These are phyloP conservation scores for Microplitis demolitor DNA, from an alignment of 1,140 invertebrate genomes.

Conservation along the genomic window DNA sequence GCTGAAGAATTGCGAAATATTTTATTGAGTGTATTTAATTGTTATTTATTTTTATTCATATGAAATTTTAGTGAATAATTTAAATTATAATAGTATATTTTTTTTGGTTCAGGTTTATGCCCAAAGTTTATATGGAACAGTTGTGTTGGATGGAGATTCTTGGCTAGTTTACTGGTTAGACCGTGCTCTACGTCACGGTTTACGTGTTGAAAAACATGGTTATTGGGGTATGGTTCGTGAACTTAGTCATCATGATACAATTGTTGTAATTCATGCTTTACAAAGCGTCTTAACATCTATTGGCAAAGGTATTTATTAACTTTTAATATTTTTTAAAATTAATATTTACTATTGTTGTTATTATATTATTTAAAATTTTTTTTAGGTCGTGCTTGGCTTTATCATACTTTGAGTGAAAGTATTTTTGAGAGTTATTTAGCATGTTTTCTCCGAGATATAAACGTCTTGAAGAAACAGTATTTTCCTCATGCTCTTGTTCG, in stretches of 20 bases:
- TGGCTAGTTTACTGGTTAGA: slow-evolving; percentile 62
- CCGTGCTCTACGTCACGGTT: slow-evolving; percentile 56
- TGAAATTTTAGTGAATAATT: too few relatives aligned
- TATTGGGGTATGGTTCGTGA: slow-evolving; percentile 66
- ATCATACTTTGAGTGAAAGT: slow-evolving; percentile 60
- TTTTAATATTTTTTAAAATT: too few relatives aligned
- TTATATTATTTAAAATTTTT: slow-evolving; percentile 1
- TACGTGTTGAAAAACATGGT: slow-evolving; percentile 59
- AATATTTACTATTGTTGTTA: too few relatives aligned
- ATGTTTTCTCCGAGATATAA: slow-evolving; percentile 54
- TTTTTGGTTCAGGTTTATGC: slow-evolving; percentile 48
- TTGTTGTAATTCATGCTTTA: slow-evolving; percentile 58
- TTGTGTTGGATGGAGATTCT: slow-evolving; percentile 58
- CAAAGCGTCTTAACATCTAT: slow-evolving; percentile 59
- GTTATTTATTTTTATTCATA: not conserved
- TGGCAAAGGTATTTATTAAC: slow-evolving; percentile 54
- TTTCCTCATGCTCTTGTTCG: slow-evolving; percentile 58
- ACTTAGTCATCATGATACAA: slow-evolving; percentile 63
- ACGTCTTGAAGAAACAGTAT: slow-evolving; percentile 57
- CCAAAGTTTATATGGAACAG: slow-evolving; percentile 58
- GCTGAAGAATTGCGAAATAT: not conserved
- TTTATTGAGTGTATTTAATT: not conserved
- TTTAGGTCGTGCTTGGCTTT: slow-evolving; percentile 61
- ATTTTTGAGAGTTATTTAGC: slow-evolving; percentile 61
- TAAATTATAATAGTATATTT: not conserved